Evolutionary conservation across 2,888 invertebrate genomes (phyloP).

Genomic region (Epicampocera succincta): DNA sequence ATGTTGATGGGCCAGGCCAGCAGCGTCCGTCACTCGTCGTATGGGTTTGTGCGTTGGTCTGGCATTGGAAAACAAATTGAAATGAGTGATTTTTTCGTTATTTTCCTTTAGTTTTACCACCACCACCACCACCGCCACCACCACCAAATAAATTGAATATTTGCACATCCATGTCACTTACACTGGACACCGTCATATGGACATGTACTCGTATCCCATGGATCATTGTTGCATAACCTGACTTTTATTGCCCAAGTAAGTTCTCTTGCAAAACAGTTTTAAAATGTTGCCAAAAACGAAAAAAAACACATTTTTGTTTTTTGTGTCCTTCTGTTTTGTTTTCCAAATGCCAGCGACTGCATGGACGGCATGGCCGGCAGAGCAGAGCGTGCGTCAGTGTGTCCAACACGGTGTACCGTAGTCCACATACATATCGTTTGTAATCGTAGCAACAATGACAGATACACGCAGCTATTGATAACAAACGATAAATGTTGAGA

Average conservation of each 20-base stretch:
- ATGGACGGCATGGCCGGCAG: constrained; percentile 59
- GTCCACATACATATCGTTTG: constrained; percentile 47
- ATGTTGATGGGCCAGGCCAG: not conserved
- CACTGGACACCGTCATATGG: not conserved
- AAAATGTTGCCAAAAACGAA: not conserved
- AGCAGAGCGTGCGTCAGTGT: constrained; percentile 14
- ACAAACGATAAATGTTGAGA: constrained; percentile 65
- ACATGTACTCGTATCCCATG: constrained; percentile 13
- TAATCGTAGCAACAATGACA: constrained; percentile 69
- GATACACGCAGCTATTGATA: constrained; percentile 74
- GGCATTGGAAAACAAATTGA: constrained; percentile 46
- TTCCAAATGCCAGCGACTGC: constrained; percentile 55
- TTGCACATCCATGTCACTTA: constrained; percentile 50
- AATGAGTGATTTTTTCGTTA: constrained; percentile 36
- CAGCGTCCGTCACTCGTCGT: not conserved
- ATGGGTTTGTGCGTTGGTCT: constrained; percentile 5
- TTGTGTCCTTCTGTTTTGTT: constrained; percentile 20
- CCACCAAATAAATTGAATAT: constrained; percentile 61
- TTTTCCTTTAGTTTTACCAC: constrained; percentile 1
- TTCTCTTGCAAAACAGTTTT: constrained; percentile 35
- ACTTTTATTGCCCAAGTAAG: constrained; percentile 35
- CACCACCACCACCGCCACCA: no score
- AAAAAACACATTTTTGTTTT: not conserved
- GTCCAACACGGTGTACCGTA: constrained; percentile 36
- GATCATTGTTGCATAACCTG: constrained; percentile 40